Conservation (phyloP, 2,888 invertebrate species). For the Thymelicus acteon region DNA sequence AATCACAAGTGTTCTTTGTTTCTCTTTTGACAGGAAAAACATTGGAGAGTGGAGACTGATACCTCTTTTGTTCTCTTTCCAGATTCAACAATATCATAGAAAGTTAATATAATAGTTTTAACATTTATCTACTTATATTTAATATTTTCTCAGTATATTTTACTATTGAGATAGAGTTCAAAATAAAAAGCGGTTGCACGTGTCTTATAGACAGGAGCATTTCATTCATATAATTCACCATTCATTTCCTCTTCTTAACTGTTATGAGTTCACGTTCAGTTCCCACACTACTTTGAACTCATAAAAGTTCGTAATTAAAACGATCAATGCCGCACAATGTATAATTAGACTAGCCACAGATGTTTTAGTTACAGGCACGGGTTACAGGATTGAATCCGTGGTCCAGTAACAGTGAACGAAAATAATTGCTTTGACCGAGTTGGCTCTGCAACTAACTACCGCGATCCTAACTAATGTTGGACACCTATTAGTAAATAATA, state of each 20-base stretch:
- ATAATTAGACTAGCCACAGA: constrained; percentile 18
- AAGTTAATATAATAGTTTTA: too few relatives aligned
- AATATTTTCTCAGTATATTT: too few relatives aligned
- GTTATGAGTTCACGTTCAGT: not conserved
- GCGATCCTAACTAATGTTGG: constrained; percentile 52
- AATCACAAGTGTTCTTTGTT: not conserved
- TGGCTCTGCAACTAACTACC: constrained; percentile 59
- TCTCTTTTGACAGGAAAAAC: too few relatives aligned
- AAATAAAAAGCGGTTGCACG: too few relatives aligned
- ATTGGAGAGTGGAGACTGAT: too few relatives aligned
- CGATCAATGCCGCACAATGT: constrained; percentile 3
- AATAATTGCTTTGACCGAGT: constrained; percentile 70
- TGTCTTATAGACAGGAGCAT: too few relatives aligned
- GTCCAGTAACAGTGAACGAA: constrained; percentile 55
- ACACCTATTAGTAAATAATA: constrained; percentile 22
- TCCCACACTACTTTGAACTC: not conserved
- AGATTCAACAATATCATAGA: not conserved
- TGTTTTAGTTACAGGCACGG: constrained; percentile 23
- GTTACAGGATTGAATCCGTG: constrained; percentile 33
- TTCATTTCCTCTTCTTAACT: not conserved
- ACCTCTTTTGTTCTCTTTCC: too few relatives aligned
- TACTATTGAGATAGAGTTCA: too few relatives aligned
- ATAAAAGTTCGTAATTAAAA: not conserved
- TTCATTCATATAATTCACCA: not conserved
- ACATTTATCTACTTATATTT: too few relatives aligned